phyloP scores from a whole-genome alignment of 2,113 vertebrate species.

The Psettodes erumei region DNA sequence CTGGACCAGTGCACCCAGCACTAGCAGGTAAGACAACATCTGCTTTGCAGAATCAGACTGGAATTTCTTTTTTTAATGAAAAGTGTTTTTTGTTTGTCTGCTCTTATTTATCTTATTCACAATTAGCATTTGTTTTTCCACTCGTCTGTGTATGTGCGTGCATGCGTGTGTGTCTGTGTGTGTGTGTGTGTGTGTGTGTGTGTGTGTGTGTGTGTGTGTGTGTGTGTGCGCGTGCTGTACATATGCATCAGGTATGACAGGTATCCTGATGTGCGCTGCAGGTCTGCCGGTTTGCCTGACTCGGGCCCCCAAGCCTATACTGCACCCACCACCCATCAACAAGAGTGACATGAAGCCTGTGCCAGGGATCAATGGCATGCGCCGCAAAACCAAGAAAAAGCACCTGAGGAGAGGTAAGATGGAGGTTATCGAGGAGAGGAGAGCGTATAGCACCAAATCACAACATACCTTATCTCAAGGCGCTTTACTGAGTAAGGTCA shows the following conservation, averaged over 20 bases:
- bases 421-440: background rate
- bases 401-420: constrained; percentile 92
- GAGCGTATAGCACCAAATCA: no score
- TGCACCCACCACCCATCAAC: constrained; percentile 94
- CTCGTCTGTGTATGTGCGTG: no score
- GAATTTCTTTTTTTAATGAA: constrained; percentile 8
- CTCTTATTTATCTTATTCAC: constrained; percentile 13
- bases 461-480: no score
- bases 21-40: constrained; percentile 87
- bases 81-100: background rate
- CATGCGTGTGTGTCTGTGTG: no score
- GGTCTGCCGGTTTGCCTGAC: constrained; percentile 96
- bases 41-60: background rate
- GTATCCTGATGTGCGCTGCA: constrained; percentile 95
- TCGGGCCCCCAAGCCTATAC: constrained; percentile 93
- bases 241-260: constrained; percentile 90
- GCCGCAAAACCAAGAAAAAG: constrained; percentile 97
- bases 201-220: constrained; percentile 30
- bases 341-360: constrained; percentile 97
- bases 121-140: constrained; percentile 26
- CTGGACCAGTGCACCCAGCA: constrained; percentile 93
- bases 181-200: constrained; percentile 34
- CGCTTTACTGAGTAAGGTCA: no score
- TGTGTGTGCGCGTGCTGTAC: constrained; percentile 21
- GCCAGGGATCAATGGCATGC: constrained; percentile 90